A percentile compares a stretch with the other conserved stretches of the same genome.
phyloP scores from a whole-genome alignment of 1,140 invertebrate genomes.

The Chrysoperla carnea region DNA sequence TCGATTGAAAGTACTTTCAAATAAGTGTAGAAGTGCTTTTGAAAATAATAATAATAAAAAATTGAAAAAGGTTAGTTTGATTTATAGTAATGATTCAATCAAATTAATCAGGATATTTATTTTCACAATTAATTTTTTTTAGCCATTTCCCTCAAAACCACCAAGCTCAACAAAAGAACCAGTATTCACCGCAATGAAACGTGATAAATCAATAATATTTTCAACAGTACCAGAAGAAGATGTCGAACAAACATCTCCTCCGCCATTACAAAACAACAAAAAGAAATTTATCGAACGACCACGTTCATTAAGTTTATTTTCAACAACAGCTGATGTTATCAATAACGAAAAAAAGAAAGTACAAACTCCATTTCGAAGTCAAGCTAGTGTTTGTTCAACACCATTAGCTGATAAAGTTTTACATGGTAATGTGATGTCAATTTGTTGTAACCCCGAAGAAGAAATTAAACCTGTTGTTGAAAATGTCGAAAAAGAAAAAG shows the following conservation, averaged over 20 bases:
- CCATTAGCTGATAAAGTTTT: conserved; percentile 55
- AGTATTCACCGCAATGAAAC: conserved; percentile 37
- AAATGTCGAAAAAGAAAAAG: conserved; percentile 1
- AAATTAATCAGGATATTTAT: conserved; percentile 10
- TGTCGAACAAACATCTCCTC: conserved; percentile 21
- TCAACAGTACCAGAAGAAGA: conserved; percentile 60
- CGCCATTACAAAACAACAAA: conserved; percentile 19
- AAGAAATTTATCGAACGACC: conserved; percentile 14
- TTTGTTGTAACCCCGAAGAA: conserved; percentile 37
- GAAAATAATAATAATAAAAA: conserved; percentile 5
- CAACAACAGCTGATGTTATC: conserved; percentile 12
- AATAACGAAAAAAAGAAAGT: conserved; percentile 1
- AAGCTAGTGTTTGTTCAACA: conserved; percentile 53
- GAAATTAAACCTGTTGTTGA: conserved; percentile 16
- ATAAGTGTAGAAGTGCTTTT: conserved; percentile 18
- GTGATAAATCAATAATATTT: conserved; percentile 57
- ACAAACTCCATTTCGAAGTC: conserved; percentile 29
- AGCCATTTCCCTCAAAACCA: conserved; percentile 4
- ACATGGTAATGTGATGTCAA: conserved; percentile 48
- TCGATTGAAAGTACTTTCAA: conserved; percentile 27
- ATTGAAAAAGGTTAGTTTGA: neutral
- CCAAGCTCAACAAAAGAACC: conserved; percentile 19
- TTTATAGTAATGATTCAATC: conserved; percentile 2
- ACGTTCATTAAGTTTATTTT: conserved; percentile 25
- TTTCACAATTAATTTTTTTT: too few species aligned